Evolutionary conservation across 2,113 vertebrate species (phyloP), one percentile per base, ranked within the genome.

Genomic region (Pithys albifrons): DNA sequence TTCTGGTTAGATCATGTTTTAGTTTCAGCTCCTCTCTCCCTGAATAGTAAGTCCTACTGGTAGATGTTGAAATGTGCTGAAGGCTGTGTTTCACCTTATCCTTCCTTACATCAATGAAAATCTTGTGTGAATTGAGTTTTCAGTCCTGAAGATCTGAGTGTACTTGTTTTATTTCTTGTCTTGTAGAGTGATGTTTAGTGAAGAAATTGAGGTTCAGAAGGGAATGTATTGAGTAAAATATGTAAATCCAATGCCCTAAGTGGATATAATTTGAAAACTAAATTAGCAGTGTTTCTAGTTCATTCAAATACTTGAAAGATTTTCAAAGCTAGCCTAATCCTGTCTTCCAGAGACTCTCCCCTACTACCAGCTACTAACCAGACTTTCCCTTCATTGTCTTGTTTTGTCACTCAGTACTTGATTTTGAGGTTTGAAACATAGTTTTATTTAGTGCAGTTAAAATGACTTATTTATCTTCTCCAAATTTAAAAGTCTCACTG

Each of bases 211-310:
- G 51, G 93, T 78, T 75, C n/a, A 59, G 37, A 78, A 73, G 71
- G 22, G 35, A 81, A 76, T 57, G 6, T 85, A 59, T 66, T 65
- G 39, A 66, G 19, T 39, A 35, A 75, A 88, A 66, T 87, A 73
- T 58, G 39, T 85, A 96, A 89, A 96, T 94, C 20, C 31, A 48
- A 33, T 70, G 55, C 90, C 62, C 33, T 61, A 74, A 85, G 23
- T 94, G n/a, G 87, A 61, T 95, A 89, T 91, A 94, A 92, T 88
- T 73, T 79, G 64, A 95, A 96, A 97, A 71, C 13, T 62, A 85
- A 76, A 76, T 85, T 35, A 81, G 71, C 82, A 25, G 5, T 62
- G 49, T 80, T 84, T 75, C 46, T 59, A 61, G 77, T 65, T 71
- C 17, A 39, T 52, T 46, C 33, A 64, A 52, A 46, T 46, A 14